phyloP scores from a whole-genome alignment of 2,113 vertebrate species.

The Eulemur rufifrons region DNA sequence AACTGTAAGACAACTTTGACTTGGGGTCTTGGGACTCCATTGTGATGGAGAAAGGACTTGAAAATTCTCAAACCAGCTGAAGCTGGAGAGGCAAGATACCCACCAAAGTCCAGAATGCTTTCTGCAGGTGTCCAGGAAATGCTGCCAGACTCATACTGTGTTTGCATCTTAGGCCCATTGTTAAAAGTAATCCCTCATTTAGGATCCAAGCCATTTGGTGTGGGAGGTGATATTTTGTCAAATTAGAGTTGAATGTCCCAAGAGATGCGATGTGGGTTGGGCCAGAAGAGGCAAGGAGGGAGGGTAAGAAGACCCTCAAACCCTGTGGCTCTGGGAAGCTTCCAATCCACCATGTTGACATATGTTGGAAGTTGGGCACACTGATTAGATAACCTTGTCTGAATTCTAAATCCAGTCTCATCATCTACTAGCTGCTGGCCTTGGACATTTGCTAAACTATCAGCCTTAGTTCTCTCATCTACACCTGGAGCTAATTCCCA shows the following conservation, averaged over 20 bases:
- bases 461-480: not conserved
- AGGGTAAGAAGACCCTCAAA: not conserved
- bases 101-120: not conserved
- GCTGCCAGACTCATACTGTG: not conserved
- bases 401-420: not conserved
- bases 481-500: not conserved
- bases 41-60: not conserved
- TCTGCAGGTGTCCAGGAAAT: not conserved
- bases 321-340: not conserved
- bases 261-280: not conserved
- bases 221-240: not conserved
- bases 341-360: not conserved
- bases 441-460: not conserved
- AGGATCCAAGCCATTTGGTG: not conserved
- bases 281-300: not conserved
- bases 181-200: not conserved
- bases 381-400: not conserved
- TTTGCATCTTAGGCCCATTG: not conserved
- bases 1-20: not conserved
- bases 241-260: not conserved
- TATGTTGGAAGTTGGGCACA: not conserved
- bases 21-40: not conserved
- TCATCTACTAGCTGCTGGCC: not conserved
- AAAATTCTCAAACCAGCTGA: not conserved
- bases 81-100: not conserved